Evolutionary conservation across 2,888 invertebrate species (phyloP), one percentile per base, ranked within the genome.

Genomic region (Rhamnusium bicolor): DNA sequence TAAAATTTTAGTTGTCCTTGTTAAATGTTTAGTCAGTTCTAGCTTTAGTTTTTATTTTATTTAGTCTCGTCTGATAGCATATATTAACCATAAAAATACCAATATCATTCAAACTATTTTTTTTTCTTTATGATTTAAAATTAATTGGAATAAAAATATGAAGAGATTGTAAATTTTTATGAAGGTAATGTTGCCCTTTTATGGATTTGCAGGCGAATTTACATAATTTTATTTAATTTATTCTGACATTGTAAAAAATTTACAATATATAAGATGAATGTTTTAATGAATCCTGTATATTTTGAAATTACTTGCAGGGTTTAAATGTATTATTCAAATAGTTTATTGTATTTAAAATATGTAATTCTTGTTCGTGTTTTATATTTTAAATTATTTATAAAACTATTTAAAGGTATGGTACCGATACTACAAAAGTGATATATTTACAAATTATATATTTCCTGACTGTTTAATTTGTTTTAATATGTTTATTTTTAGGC

Each of bases 391-490:
- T 63, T 63, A 47, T 62, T 62, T 62, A 47, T 62, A 19, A 47
- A 27, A 62, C 47, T 21, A 21, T 63, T 18, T 46, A 61, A 47
- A 21, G 18, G 12, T 18, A 32, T 32, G 12, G 63, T 62, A 49
- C 60, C 10, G 29, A 51, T 65, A 51, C 63, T 51, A 53, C 53
- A n/a, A n/a, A n/a, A n/a, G 65, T 65, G 65, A 65, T 65, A n/a
- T n/a, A 65, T 65, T 65, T 65, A 65, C 65, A 65, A 63, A 53
- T 40, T 29, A 16, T 65, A 53, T 65, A 65, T 65, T 53, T 49
- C 49, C 32, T 53, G 24, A 32, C 53, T 29, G 63, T 51, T 40
- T 49, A 21, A 49, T 32, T 24, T 29, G 18, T 65, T 63, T 63
- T 29, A 29, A 65, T 54, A 10, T 53, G 32, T 53, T 18, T 7